A percentile compares a stretch with the other conserved stretches of the same genome.
These are phyloP conservation scores for Pachyuromys duprasi DNA, from an alignment of 2,797 vertebrate species.

Conservation along the genomic window DNA sequence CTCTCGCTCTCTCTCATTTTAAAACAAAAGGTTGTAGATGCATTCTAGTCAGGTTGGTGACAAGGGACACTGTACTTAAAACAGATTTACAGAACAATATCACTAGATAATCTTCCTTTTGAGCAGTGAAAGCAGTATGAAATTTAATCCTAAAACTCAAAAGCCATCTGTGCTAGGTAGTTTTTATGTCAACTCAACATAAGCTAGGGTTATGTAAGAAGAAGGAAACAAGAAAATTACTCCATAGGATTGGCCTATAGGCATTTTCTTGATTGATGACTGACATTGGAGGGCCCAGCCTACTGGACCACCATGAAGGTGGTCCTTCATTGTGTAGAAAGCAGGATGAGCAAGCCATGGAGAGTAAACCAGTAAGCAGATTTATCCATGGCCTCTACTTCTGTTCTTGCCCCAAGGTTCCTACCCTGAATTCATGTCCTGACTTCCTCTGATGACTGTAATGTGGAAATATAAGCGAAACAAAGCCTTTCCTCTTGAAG, in stretches of 20 bases:
- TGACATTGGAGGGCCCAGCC: background rate
- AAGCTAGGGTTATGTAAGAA: background rate
- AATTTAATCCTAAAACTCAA: conserved; percentile 43
- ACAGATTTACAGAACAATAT: background rate
- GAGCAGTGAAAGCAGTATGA: conserved; percentile 17
- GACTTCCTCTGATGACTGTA: background rate
- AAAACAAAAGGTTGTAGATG: background rate
- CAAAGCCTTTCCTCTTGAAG: background rate
- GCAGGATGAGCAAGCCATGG: background rate
- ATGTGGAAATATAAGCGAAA: background rate
- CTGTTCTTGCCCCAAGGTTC: background rate
- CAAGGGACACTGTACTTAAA: background rate
- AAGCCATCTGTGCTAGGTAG: background rate
- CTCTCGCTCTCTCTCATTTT: background rate
- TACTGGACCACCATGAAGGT: background rate
- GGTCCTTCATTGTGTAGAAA: background rate
- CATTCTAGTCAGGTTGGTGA: background rate
- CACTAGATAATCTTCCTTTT: conserved; percentile 34
- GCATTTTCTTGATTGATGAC: background rate
- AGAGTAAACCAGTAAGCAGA: background rate
- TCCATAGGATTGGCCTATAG: background rate
- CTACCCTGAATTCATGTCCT: background rate
- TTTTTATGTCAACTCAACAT: background rate
- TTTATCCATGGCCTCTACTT: background rate
- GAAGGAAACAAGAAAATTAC: background rate